Conservation (phyloP, 2,113 vertebrate genomes). For the Pristiophorus japonicus region DNA sequence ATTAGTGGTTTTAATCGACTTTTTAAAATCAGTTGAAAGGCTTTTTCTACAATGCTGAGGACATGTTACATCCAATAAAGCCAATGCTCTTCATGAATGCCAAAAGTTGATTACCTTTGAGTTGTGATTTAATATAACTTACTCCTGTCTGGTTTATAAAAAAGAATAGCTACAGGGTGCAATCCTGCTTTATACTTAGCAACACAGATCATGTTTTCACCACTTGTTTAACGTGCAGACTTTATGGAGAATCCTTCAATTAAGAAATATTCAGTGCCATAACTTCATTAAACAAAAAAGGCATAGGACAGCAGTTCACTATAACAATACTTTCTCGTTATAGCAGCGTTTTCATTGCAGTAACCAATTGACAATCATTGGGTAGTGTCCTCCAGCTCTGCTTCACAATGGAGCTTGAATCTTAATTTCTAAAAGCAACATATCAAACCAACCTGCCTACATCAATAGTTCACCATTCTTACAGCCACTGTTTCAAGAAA, state of each 20-base stretch:
- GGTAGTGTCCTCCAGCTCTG: too few relatives aligned
- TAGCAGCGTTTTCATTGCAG: background rate
- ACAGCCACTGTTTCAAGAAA: background rate
- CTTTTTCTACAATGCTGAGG: slow-evolving; percentile 3
- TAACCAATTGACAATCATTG: background rate
- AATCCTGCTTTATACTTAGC: background rate
- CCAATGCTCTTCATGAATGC: background rate
- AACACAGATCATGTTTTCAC: background rate
- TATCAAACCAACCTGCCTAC: background rate
- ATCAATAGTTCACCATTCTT: background rate
- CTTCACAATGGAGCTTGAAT: background rate
- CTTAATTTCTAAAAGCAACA: background rate
- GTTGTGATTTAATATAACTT: background rate
- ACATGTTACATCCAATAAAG: background rate
- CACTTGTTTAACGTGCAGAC: background rate
- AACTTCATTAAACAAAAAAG: background rate
- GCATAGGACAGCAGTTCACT: background rate
- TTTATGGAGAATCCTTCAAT: background rate
- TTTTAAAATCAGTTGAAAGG: background rate
- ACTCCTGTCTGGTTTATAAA: background rate
- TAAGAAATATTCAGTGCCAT: background rate
- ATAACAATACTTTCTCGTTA: background rate
- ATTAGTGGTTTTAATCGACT: background rate
- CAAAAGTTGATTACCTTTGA: background rate
- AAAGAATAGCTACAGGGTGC: background rate